Evolutionary conservation across 2,113 vertebrate genomes (phyloP).

Genomic region (Cinclus mexicanus): DNA sequence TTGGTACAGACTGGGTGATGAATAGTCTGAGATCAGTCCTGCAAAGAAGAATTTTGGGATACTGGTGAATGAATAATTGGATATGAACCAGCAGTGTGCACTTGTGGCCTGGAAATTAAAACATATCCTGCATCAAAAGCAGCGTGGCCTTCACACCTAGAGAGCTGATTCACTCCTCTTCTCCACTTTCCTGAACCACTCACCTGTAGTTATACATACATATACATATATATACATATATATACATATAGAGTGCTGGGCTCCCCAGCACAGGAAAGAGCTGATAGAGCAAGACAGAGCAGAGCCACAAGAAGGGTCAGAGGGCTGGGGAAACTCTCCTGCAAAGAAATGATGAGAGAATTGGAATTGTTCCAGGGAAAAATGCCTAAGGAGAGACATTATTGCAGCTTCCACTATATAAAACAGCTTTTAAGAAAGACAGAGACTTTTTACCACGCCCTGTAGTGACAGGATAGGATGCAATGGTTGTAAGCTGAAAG

Average conservation of each 20-base stretch:
- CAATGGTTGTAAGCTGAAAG: background rate
- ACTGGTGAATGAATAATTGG: background rate
- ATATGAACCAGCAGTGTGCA: background rate
- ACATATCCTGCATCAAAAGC: background rate
- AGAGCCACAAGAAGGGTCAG: background rate
- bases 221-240: too few species aligned
- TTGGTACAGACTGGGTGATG: background rate
- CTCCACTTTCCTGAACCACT: accelerated
- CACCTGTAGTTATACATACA: background rate
- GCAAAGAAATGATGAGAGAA: background rate
- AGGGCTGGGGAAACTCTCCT: background rate
- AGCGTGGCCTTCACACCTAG: accelerated
- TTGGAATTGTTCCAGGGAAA: background rate
- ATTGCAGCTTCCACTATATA: background rate
- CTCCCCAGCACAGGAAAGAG: background rate
- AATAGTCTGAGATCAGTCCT: background rate
- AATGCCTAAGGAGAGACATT: background rate
- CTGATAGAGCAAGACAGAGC: accelerated
- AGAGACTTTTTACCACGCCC: background rate
- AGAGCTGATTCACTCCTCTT: background rate
- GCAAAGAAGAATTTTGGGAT: background rate
- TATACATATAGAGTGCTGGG: background rate
- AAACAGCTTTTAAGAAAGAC: background rate
- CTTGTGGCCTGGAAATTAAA: background rate
- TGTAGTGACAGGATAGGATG: background rate